phyloP scores from a whole-genome alignment of 2,888 invertebrate species.

The Zele albiditarsus region DNA sequence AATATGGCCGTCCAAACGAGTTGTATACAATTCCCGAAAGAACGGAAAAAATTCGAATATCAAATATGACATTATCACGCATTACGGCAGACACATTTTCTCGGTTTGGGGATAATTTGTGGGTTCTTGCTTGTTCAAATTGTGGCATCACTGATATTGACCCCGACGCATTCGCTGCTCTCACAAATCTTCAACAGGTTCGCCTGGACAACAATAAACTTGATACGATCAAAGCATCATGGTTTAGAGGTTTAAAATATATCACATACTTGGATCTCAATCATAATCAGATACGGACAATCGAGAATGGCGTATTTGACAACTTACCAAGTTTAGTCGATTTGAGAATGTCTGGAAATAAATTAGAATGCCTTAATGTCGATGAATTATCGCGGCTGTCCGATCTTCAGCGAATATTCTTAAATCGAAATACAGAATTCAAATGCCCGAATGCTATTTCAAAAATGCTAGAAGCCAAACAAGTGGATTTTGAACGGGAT shows the following conservation, averaged over 20 bases:
- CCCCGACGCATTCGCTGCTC: slow-evolving; percentile 57
- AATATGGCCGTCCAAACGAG: slow-evolving; percentile 59
- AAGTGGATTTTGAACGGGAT: slow-evolving; percentile 60
- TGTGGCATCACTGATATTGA: slow-evolving; percentile 65
- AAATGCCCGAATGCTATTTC: slow-evolving; percentile 63
- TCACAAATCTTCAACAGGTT: slow-evolving; percentile 64
- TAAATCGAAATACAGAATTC: slow-evolving; percentile 64
- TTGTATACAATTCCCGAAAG: slow-evolving; percentile 55
- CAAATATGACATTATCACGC: slow-evolving; percentile 57
- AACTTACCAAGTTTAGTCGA: slow-evolving; percentile 62
- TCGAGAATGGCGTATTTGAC: slow-evolving; percentile 63
- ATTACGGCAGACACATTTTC: slow-evolving; percentile 59
- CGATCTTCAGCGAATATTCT: slow-evolving; percentile 59
- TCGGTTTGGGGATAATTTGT: slow-evolving; percentile 60
- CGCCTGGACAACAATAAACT: slow-evolving; percentile 64
- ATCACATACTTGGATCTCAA: slow-evolving; percentile 67
- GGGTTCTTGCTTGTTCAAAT: slow-evolving; percentile 63
- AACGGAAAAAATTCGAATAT: slow-evolving; percentile 62
- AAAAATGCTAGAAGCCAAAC: slow-evolving; percentile 55
- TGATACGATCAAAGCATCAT: slow-evolving; percentile 56
- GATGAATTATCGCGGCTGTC: slow-evolving; percentile 56
- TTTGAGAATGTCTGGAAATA: slow-evolving; percentile 66
- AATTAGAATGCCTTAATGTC: slow-evolving; percentile 63
- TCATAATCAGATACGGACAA: slow-evolving; percentile 62
- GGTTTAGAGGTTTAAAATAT: slow-evolving; percentile 61